Conservation (phyloP, 2,797 vertebrate species). For the Anisognathus igniventris region DNA sequence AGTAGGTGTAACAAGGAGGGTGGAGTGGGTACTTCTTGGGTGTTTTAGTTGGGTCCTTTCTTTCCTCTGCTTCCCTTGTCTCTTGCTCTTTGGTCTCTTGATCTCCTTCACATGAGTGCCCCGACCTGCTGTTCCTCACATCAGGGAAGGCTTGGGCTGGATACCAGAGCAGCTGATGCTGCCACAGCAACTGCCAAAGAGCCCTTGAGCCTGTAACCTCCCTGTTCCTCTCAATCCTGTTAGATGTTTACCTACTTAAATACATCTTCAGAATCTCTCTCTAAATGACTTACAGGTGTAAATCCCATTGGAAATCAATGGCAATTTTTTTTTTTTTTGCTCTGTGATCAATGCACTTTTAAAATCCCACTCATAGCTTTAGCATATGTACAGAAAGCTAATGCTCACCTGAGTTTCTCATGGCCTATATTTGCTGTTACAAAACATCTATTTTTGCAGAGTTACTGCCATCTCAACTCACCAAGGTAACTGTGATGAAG, state of each 20-base stretch:
- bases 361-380: not conserved
- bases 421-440: not conserved
- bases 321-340: not conserved
- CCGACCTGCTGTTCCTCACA: accelerated
- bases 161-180: not conserved
- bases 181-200: not conserved
- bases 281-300: not conserved
- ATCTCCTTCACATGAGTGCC: not conserved
- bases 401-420: not conserved
- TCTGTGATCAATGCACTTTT: not conserved
- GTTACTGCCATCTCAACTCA: not conserved
- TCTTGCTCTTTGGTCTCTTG: not conserved
- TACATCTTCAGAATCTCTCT: not conserved
- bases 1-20: not conserved
- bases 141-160: not conserved
- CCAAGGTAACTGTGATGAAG: not conserved
- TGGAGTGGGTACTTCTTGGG: not conserved
- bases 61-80: not conserved
- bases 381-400: not conserved
- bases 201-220: not conserved
- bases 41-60: not conserved
- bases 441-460: not conserved
- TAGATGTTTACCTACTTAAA: not conserved
- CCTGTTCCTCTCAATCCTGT: not conserved
- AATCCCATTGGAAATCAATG: not conserved